A percentile compares a stretch with the other conserved stretches of the same genome.
phyloP scores from a whole-genome alignment of 2,113 vertebrate species.

The Microcebus murinus region DNA sequence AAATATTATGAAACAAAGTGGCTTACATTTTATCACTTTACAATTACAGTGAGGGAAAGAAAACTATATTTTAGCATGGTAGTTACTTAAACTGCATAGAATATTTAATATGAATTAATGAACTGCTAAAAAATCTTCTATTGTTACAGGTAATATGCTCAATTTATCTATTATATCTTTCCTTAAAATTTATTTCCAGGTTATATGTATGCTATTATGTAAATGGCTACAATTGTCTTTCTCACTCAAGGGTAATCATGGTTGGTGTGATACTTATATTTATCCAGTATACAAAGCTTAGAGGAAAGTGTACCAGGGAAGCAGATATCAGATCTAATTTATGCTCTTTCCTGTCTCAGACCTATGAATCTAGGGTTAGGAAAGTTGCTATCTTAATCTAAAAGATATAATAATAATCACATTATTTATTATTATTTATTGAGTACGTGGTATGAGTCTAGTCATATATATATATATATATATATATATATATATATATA shows the following conservation, averaged over 20 bases:
- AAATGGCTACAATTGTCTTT: slow-evolving; percentile 39
- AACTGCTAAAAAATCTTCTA: slow-evolving; percentile 21
- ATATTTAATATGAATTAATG: slow-evolving; percentile 48
- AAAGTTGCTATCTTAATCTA: neutral
- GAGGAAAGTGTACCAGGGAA: neutral
- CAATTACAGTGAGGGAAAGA: neutral
- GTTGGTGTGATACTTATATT: neutral
- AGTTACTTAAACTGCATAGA: neutral
- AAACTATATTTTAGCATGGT: slow-evolving; percentile 45
- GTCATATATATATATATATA: too few species aligned
- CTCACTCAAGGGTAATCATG: slow-evolving; percentile 8
- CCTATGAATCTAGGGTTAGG: neutral
- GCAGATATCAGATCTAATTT: neutral
- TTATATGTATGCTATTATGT: slow-evolving; percentile 32
- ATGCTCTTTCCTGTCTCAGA: neutral
- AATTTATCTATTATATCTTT: slow-evolving; percentile 45
- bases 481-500: too few species aligned
- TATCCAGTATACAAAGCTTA: neutral
- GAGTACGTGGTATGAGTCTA: neutral
- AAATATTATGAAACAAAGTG: neutral
- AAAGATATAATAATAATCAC: neutral
- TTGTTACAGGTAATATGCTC: slow-evolving; percentile 14
- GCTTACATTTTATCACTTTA: slow-evolving; percentile 1
- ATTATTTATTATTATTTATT: neutral
- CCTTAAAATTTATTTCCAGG: slow-evolving; percentile 43